A percentile compares a stretch with the other conserved stretches of the same genome.
These are phyloP conservation scores for Clarias pachynema DNA, from an alignment of 2,797 vertebrate genomes.

Conservation along the genomic window DNA sequence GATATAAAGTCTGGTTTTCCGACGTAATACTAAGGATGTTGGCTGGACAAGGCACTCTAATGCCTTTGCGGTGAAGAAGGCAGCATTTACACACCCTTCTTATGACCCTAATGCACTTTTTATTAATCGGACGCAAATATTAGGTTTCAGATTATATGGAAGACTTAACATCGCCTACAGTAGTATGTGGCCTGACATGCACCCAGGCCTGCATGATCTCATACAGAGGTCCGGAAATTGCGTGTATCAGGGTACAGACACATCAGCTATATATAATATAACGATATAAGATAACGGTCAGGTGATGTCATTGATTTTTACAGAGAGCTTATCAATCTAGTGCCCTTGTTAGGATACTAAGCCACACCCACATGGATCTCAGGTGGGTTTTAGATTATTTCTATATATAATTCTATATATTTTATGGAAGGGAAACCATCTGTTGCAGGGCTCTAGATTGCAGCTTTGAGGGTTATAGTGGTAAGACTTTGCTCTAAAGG, in stretches of 20 bases:
- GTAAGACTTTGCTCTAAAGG: background rate
- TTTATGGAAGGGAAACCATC: background rate
- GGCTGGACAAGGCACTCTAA: background rate
- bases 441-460: background rate
- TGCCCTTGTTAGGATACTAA: background rate
- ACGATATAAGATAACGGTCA: background rate
- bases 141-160: background rate
- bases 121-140: constrained; percentile 3
- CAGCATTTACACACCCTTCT: background rate
- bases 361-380: background rate
- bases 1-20: background rate
- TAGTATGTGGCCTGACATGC: background rate
- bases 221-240: background rate
- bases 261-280: too few species aligned
- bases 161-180: background rate
- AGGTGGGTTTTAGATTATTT: background rate
- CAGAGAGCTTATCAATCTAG: background rate
- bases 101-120: background rate
- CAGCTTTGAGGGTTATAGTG: background rate
- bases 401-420: background rate
- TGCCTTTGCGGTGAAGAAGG: background rate
- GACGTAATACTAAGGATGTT: background rate
- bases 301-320: background rate
- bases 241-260: background rate
- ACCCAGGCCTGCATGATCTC: background rate